Percentiles rank a stretch among this genome's conserved stretches.
Evolutionary conservation across 2,888 invertebrate genomes (phyloP).

Genomic region (Spilosoma lubricipeda): DNA sequence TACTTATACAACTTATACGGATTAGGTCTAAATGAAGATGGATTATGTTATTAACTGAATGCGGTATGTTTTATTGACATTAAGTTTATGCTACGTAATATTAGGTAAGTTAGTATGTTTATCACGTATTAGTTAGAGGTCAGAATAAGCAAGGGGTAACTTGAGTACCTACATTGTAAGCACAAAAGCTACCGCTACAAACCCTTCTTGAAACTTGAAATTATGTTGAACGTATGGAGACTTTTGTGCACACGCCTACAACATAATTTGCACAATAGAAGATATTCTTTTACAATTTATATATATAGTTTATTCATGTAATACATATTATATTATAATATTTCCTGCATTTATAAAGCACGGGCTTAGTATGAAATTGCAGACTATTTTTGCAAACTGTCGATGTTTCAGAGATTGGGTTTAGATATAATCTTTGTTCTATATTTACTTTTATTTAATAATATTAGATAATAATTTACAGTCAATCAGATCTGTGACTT

Average conservation of each 20-base stretch:
- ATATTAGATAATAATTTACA: too few relatives aligned
- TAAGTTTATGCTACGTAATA: conserved; percentile 48
- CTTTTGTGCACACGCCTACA: neutral
- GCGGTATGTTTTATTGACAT: conserved; percentile 42
- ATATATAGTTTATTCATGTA: neutral
- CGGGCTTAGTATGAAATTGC: neutral
- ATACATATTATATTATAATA: too few relatives aligned
- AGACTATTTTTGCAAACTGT: neutral
- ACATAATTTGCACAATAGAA: neutral
- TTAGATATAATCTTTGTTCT: too few relatives aligned
- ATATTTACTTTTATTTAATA: too few relatives aligned
- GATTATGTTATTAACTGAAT: conserved; percentile 50
- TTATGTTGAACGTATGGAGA: conserved; percentile 6
- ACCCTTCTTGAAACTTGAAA: conserved; percentile 1
- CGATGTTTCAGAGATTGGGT: neutral
- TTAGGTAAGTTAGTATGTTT: conserved; percentile 40
- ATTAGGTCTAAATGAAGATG: conserved; percentile 48
- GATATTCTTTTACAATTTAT: neutral
- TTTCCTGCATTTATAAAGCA: too few relatives aligned
- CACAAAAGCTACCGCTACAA: neutral
- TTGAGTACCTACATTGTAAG: conserved; percentile 21
- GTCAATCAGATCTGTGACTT: too few relatives aligned
- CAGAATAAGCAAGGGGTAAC: conserved; percentile 19
- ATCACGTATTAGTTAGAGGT: conserved; percentile 45
- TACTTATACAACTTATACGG: conserved; percentile 10